phyloP scores from a whole-genome alignment of 2,797 vertebrate species.

The Adelosebastes latens region DNA sequence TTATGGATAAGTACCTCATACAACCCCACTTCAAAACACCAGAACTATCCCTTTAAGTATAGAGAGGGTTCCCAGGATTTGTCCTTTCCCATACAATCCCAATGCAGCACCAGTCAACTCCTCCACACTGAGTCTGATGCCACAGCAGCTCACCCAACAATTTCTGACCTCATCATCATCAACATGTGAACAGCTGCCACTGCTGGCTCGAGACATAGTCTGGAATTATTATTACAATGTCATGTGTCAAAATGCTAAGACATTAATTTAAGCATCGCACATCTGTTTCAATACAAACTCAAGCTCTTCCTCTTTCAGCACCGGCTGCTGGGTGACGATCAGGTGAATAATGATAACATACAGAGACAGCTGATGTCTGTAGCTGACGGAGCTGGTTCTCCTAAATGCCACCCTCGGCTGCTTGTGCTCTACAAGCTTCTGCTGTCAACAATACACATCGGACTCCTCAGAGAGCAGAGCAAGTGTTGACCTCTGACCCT shows the following conservation, averaged over 20 bases:
- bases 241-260: background rate
- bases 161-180: conserved; percentile 18
- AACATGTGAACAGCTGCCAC: conserved; percentile 23
- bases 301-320: background rate
- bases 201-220: background rate
- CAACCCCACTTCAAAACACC: no score
- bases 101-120: background rate
- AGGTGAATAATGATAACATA: background rate
- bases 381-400: conserved; percentile 33
- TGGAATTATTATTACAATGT: background rate
- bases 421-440: background rate
- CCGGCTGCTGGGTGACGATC: background rate
- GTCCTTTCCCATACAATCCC: background rate
- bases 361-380: background rate
- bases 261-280: background rate
- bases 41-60: no score
- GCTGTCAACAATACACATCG: conserved; percentile 23
- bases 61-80: background rate
- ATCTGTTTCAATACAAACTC: background rate
- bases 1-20: no score
- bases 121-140: background rate
- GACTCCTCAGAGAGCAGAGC: background rate
- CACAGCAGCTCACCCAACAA: conserved; percentile 31
- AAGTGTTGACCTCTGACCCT: conserved; percentile 26
- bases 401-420: background rate